A percentile compares a stretch with the other conserved stretches of the same genome.
Conservation (phyloP, 1,140 invertebrate species). For the Leptinotarsa texana region DNA sequence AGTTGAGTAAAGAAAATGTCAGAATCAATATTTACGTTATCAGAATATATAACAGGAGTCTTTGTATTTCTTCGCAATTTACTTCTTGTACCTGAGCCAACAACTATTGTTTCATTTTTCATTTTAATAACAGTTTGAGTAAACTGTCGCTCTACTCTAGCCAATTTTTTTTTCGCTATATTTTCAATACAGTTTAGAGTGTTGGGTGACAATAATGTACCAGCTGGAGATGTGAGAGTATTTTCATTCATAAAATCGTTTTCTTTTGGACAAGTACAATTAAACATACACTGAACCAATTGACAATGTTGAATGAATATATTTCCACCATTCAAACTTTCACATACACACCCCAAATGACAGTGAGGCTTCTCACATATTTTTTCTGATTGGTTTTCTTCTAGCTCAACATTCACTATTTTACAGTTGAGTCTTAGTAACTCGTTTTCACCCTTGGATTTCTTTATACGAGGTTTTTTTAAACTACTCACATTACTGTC, state of each 20-base stretch:
- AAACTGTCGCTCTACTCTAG: constrained; percentile 56
- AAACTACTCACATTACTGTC: constrained; percentile 27
- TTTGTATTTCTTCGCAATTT: constrained; percentile 49
- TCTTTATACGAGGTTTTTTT: constrained; percentile 34
- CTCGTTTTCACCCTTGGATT: constrained; percentile 49
- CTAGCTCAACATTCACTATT: constrained; percentile 52
- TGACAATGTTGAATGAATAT: constrained; percentile 54
- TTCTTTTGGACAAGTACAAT: constrained; percentile 53
- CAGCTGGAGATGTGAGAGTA: constrained; percentile 29
- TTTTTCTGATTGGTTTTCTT: constrained; percentile 38
- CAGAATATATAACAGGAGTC: constrained; percentile 52
- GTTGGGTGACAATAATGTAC: constrained; percentile 42
- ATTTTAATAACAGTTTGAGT: constrained; percentile 56
- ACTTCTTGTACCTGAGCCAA: constrained; percentile 47
- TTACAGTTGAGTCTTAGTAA: constrained; percentile 54
- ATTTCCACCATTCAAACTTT: constrained; percentile 48
- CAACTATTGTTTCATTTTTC: constrained; percentile 54
- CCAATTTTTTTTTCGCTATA: constrained; percentile 54
- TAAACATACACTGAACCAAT: constrained; percentile 56
- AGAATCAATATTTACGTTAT: constrained; percentile 46
- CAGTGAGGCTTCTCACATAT: constrained; percentile 54
- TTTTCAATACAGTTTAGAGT: constrained; percentile 53
- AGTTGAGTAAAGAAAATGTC: constrained; percentile 18
- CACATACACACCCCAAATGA: constrained; percentile 58
- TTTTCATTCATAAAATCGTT: constrained; percentile 23